Percentiles rank a stretch among this genome's conserved stretches.
These are phyloP conservation scores for Chrysochloris asiatica DNA, from an alignment of 2,113 vertebrate genomes.

Conservation along the genomic window DNA sequence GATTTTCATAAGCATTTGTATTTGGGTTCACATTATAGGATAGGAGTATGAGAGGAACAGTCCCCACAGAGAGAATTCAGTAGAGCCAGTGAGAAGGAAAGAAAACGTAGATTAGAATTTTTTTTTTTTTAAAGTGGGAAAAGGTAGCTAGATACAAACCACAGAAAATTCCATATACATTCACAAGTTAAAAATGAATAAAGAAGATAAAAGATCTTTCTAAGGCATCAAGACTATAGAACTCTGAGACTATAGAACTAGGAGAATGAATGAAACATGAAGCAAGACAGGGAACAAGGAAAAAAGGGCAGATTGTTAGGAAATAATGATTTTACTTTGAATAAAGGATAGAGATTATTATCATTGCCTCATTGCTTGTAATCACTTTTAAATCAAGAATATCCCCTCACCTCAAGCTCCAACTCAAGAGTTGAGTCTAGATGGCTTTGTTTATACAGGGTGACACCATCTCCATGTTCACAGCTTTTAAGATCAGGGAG, in stretches of 20 bases:
- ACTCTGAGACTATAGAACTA: neutral
- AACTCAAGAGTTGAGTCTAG: neutral
- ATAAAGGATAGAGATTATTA: neutral
- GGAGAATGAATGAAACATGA: neutral
- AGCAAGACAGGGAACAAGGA: neutral
- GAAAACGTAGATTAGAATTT: neutral
- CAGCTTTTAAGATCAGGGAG: neutral
- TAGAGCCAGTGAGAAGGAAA: neutral
- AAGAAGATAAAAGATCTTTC: neutral
- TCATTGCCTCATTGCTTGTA: neutral
- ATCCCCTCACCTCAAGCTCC: neutral
- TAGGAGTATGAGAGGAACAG: neutral
- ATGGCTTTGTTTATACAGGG: neutral
- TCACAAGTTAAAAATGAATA: neutral
- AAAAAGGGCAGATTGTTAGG: neutral
- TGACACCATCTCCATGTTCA: neutral
- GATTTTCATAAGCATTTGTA: neutral
- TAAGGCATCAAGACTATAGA: neutral
- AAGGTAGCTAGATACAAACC: accelerated
- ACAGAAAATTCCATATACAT: neutral
- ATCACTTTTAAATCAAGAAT: neutral
- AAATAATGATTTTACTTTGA: neutral
- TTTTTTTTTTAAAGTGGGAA: conserved; percentile 39
- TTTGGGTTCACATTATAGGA: neutral
- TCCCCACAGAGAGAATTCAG: neutral